Base-by-base conservation (phyloP, 2,113 vertebrate species). In the Ahaetulla prasina region DNA sequence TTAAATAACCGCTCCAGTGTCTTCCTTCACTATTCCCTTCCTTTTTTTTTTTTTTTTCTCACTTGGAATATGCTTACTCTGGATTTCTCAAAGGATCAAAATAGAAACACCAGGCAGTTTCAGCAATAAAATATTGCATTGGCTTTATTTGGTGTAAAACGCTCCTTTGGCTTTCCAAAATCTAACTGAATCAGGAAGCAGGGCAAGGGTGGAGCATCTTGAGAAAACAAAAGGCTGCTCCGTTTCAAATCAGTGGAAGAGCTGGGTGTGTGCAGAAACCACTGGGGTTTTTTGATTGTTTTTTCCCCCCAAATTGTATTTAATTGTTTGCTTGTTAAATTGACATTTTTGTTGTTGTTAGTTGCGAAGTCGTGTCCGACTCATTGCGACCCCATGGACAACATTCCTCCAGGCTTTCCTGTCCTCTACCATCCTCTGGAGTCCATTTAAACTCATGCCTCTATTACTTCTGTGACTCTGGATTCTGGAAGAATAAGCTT, bases 1-100 rank as follows among this genome's bases (percentile, higher is more conserved):
- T 93, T 87, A 93, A 90, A 95, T 94, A 95, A n/a, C 27, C 80
- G 0, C 91, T 52, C 5, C 2, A 91, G 1, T 2, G 1, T 92
- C 39, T 89, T 95, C 10, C 57, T 93, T 87, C 52, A 57, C 47
- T 74, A 47, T 9, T 7, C n/a, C 25, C 2, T n/a, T 52, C 35
- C 43, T 7, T 18, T 39, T 63, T 86, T 60, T 35, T 60, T 35
- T 86, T 49, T 20, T 27, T 35, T 20, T 20, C 0, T 87, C 22
- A 89, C 91, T 55, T 0, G 52, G 94, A 92, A 89, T 45, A 6
- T 52, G 84, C 47, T 63, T 89, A 0, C 1, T 92, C 49, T 2
- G 92, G 22, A 43, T 90, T 87, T 87, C 86, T 43, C 8, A 23
- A 7, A 53, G 25, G n/a, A 74, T 92, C 92, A 4, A 94, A 88